Evolutionary conservation across 35 echinoderm and acorn worm species (phyloP).

Genomic region (Lytechinus pictus): DNA sequence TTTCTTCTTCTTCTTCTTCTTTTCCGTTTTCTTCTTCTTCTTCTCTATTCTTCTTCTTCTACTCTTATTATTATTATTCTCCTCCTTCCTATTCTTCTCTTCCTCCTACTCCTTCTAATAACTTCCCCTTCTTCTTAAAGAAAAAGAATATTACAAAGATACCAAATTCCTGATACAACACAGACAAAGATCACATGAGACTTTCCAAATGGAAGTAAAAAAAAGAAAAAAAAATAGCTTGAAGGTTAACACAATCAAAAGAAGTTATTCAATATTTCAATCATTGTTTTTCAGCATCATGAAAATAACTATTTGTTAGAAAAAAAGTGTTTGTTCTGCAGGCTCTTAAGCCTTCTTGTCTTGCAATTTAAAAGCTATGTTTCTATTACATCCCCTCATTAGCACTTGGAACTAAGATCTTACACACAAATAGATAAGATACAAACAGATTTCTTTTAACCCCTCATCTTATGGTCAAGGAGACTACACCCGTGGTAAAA

Average conservation of each 20-base stretch:
- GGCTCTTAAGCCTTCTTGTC: not conserved
- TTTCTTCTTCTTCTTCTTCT: too few species aligned
- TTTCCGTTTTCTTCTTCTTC: too few species aligned
- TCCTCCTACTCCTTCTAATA: too few species aligned
- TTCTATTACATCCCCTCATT: not conserved
- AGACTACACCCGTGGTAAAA: not conserved
- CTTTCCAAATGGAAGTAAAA: too few species aligned
- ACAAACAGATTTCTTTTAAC: not conserved
- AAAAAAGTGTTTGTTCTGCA: not conserved
- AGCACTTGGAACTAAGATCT: not conserved
- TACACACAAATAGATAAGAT: not conserved
- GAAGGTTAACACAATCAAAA: not conserved
- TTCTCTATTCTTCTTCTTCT: too few species aligned
- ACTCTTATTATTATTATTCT: too few species aligned
- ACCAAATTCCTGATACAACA: not conserved
- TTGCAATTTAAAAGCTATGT: not conserved
- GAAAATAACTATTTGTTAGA: not conserved
- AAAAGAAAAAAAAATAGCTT: too few species aligned
- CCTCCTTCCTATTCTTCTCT: too few species aligned
- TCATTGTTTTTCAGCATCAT: not conserved
- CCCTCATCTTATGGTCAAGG: not conserved
- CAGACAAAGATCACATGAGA: not conserved
- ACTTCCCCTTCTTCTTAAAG: too few species aligned
- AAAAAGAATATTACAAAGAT: too few species aligned
- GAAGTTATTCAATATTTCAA: not conserved